Percentiles rank a stretch among this genome's conserved stretches.
Evolutionary conservation across 2,797 vertebrate genomes (phyloP).

Genomic region (Trachops cirrhosus): DNA sequence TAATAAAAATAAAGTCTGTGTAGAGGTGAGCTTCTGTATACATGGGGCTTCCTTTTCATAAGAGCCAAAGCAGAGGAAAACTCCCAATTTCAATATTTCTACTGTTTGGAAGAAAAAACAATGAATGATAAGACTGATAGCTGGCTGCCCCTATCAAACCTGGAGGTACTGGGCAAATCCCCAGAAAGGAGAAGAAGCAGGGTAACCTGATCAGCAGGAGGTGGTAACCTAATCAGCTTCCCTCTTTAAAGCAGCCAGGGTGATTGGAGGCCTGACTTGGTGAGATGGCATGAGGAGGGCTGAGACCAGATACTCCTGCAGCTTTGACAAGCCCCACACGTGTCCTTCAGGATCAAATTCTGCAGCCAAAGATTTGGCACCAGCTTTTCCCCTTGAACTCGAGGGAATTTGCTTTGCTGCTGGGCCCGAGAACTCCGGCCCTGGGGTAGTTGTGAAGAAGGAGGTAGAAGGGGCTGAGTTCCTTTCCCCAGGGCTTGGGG

Average conservation of each 20-base stretch:
- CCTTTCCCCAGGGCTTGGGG: background rate
- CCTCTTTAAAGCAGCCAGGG: background rate
- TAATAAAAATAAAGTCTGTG: background rate
- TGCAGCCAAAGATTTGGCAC: background rate
- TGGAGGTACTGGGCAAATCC: background rate
- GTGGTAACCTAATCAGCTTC: background rate
- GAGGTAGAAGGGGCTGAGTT: background rate
- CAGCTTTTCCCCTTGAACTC: background rate
- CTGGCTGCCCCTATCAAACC: background rate
- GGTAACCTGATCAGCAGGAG: background rate
- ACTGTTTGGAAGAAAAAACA: background rate
- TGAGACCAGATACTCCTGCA: background rate
- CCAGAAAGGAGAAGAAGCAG: background rate
- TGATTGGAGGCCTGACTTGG: background rate
- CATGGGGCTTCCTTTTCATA: background rate
- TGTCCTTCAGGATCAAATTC: background rate
- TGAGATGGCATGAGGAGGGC: background rate
- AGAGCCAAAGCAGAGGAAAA: background rate
- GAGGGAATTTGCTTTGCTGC: background rate
- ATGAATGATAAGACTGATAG: background rate
- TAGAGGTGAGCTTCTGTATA: background rate
- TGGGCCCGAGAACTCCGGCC: background rate
- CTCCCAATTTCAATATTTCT: background rate
- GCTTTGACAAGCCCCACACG: background rate
- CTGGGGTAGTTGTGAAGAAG: background rate